Evolutionary conservation across 1,140 invertebrate genomes (phyloP).

Genomic region (Metopolophium dirhodum): DNA sequence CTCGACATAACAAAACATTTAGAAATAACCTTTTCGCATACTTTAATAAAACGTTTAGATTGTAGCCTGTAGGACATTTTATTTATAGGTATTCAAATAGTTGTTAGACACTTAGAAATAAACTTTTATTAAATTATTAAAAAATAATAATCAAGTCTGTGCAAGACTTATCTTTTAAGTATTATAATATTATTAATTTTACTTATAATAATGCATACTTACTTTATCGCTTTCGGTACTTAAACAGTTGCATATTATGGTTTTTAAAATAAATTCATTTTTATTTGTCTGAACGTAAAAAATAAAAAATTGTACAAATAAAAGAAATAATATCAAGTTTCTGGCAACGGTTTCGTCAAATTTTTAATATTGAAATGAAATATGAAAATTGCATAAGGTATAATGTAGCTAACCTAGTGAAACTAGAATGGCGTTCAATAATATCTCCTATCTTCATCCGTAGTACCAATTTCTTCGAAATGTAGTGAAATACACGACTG

Average conservation of each 20-base stretch:
- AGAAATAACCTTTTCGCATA: background rate
- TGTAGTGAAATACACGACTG: background rate
- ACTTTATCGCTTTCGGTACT: background rate
- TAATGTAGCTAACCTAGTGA: background rate
- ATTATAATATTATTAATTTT: background rate
- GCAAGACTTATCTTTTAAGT: background rate
- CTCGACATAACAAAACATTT: background rate
- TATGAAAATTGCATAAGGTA: background rate
- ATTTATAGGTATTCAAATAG: too few relatives aligned
- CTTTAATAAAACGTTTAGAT: background rate
- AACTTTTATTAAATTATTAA: too few relatives aligned
- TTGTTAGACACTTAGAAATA: too few relatives aligned
- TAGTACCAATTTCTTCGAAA: background rate
- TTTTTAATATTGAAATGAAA: background rate
- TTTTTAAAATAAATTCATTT: background rate
- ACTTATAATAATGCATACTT: background rate
- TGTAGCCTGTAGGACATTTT: background rate
- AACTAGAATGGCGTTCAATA: background rate
- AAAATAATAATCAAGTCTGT: background rate
- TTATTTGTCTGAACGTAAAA: background rate
- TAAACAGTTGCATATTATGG: background rate
- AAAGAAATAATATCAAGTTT: background rate
- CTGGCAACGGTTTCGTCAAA: background rate
- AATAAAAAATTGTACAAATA: background rate
- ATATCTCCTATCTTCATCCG: background rate